Base-by-base conservation (phyloP, 2,888 invertebrate species). In the Ecdyonurus torrentis region DNA sequence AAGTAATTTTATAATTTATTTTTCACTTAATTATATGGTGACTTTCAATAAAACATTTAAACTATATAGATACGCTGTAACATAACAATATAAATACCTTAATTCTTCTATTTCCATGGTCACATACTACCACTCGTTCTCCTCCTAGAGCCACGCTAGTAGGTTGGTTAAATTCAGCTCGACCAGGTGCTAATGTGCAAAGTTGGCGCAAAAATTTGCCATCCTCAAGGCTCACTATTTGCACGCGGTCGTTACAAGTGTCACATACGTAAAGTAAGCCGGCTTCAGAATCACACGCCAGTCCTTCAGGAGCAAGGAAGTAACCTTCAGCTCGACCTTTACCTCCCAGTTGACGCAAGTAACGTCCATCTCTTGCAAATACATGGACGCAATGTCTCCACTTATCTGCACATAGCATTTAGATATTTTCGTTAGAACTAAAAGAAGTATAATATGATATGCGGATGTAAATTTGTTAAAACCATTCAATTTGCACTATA, bases 281-380 rank as follows among this genome's bases (percentile, higher is more conserved):
- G 37, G 37, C 37, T 63, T 78, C 78, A 64, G 79, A 77, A 50
- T 81, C 80, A 18, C 74, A 72, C 1, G 85, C 83, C 62, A 89
- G 80, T 50, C 89, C 89, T 75, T 89, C 87, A 0, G 89, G 89
- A 24, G 85, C 84, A 22, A 82, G 77, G 69, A 90, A 80, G 72
- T 79, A 80, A 1, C 83, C 83, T 7, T 78, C 75, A 1, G 79
- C 78, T 37, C 79, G 79, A 23, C 87, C 87, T 70, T 85, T 86
- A 64, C 78, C 79, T 1, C 86, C 84, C 62, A 89, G 77, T 10
- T 77, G 76, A 58, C 83, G 73, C 7, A 83, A 68, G 68, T 83
- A 82, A 22, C 77, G 76, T 0, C 86, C 85, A 2, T 81, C 79
- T 61, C 79, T 80, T 53, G 82, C 80, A 71, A 87, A 87, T 1